Conservation (phyloP, 1,140 invertebrate species). For the Globodera ellingtonae region DNA sequence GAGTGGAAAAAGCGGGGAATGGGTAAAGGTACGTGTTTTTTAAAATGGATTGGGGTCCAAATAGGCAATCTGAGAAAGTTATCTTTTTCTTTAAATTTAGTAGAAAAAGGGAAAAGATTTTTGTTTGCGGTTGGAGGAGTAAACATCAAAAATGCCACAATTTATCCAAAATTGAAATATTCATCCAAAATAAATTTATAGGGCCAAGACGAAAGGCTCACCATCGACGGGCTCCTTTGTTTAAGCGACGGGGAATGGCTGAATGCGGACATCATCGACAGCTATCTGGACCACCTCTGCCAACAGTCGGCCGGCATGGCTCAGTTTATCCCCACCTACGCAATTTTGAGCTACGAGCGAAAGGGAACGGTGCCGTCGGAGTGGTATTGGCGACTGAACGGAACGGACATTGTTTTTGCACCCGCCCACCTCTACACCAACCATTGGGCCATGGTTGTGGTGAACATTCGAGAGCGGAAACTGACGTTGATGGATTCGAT, state of each 20-base stretch:
- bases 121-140: too few relatives aligned
- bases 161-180: too few relatives aligned
- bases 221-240: conserved; percentile 24
- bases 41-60: too few relatives aligned
- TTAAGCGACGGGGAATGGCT: conserved; percentile 19
- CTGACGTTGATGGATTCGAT: conserved; percentile 29
- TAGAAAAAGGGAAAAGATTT: too few relatives aligned
- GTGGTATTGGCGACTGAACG: conserved; percentile 23
- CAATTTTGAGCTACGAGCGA: conserved; percentile 2
- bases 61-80: too few relatives aligned
- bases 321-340: conserved; percentile 18
- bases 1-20: conserved; percentile 19
- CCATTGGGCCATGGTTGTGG: conserved; percentile 27
- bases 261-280: conserved; percentile 22
- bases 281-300: conserved; percentile 15
- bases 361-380: conserved; percentile 3
- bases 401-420: conserved; percentile 4
- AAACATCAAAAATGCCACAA: too few relatives aligned
- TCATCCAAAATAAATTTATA: not conserved
- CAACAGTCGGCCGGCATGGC: not conserved
- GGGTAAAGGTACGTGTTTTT: conserved; percentile 16
- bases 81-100: too few relatives aligned
- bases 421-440: conserved; percentile 24
- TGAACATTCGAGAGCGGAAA: not conserved
- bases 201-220: conserved; percentile 21